A percentile compares a stretch with the other conserved stretches of the same genome.
phyloP scores from a whole-genome alignment of 2,888 invertebrate species.

The Phragmatobia fuliginosa region DNA sequence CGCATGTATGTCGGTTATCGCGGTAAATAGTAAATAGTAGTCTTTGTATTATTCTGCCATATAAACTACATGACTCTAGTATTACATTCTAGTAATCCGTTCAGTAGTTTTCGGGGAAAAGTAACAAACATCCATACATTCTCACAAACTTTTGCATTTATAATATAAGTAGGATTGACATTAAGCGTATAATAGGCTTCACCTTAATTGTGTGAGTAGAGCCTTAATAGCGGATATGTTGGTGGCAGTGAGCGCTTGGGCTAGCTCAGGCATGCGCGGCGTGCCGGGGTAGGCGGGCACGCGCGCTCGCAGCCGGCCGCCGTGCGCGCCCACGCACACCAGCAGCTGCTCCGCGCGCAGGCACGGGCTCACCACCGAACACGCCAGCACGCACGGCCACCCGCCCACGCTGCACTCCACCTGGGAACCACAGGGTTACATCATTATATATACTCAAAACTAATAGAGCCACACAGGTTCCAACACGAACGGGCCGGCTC shows the following conservation, averaged over 20 bases:
- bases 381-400: constrained; percentile 96
- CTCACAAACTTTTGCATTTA: too few relatives aligned
- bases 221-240: constrained; percentile 65
- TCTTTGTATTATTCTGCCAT: too few relatives aligned
- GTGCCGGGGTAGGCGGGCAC: constrained; percentile 96
- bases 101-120: too few relatives aligned
- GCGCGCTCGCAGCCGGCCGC: constrained; percentile 96
- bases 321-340: constrained; percentile 97
- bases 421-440: constrained; percentile 67
- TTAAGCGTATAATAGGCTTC: too few relatives aligned
- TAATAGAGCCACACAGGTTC: too few relatives aligned
- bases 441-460: not conserved
- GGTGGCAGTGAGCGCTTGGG: constrained; percentile 88
- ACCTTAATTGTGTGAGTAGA: constrained; percentile 85
- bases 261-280: constrained; percentile 93
- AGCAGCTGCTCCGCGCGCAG: constrained; percentile 96
- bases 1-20: too few relatives aligned
- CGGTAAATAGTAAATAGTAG: too few relatives aligned
- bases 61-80: too few relatives aligned
- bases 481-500: too few relatives aligned
- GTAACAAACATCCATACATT: too few relatives aligned
- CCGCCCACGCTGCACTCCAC: constrained; percentile 92
- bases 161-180: too few relatives aligned
- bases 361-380: constrained; percentile 96
- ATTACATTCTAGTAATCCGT: too few relatives aligned